phyloP scores from a whole-genome alignment of 2,888 invertebrate genomes.

The Lasioglossum zephyrum region DNA sequence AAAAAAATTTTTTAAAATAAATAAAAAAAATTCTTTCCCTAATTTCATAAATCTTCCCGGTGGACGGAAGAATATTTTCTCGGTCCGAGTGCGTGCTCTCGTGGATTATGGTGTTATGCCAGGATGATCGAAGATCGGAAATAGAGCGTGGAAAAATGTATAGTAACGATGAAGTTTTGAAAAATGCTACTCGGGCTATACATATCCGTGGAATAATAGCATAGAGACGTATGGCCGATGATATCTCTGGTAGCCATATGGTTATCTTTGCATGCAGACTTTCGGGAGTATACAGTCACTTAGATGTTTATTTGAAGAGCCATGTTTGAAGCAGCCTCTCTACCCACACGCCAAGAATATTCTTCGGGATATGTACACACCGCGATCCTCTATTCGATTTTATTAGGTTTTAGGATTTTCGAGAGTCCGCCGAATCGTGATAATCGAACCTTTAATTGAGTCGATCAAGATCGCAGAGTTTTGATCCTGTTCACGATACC shows the following conservation, averaged over 20 bases:
- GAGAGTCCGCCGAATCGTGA: constrained; percentile 56
- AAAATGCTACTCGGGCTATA: constrained; percentile 39
- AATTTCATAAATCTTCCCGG: not conserved
- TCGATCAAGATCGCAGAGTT: constrained; percentile 16
- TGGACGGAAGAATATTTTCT: not conserved
- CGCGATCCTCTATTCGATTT: constrained; percentile 82
- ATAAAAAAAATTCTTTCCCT: too few species aligned
- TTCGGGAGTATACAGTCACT: constrained; percentile 79
- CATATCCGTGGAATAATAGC: constrained; percentile 61
- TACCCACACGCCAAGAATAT: constrained; percentile 80
- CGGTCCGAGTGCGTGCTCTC: not conserved
- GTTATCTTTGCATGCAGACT: constrained; percentile 81
- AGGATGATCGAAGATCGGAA: not conserved
- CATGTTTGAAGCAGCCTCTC: constrained; percentile 77
- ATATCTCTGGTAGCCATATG: constrained; percentile 80
- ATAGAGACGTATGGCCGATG: constrained; percentile 67
- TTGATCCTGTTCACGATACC: not conserved
- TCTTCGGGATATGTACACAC: constrained; percentile 78
- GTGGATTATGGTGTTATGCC: not conserved
- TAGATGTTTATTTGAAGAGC: constrained; percentile 82
- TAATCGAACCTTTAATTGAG: constrained; percentile 54
- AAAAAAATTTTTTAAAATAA: too few species aligned
- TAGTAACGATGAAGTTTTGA: constrained; percentile 4
- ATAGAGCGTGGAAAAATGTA: too few species aligned
- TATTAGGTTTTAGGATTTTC: constrained; percentile 83